A percentile compares a stretch with the other conserved stretches of the same genome.
Conservation (phyloP, 2,797 vertebrate genomes). For the Enteromius radiatus region DNA sequence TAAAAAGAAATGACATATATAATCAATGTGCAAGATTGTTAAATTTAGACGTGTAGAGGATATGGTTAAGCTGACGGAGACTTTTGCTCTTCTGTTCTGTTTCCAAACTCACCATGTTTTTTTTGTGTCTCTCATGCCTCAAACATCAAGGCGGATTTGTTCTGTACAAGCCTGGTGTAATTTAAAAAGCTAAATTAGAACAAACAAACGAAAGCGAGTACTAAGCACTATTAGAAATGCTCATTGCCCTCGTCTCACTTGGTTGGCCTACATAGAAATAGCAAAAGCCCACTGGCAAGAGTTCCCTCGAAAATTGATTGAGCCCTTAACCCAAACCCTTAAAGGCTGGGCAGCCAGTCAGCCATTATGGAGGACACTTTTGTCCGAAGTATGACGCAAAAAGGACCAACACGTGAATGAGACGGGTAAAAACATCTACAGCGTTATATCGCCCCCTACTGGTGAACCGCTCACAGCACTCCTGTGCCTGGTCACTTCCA, state of each 20-base stretch:
- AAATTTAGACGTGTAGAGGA: constrained; percentile 69
- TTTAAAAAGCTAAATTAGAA: constrained; percentile 64
- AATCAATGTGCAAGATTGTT: constrained; percentile 66
- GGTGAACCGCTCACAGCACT: background rate
- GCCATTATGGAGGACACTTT: background rate
- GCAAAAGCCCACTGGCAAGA: background rate
- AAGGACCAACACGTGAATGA: background rate
- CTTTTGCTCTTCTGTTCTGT: constrained; percentile 63
- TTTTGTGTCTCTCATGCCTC: constrained; percentile 50
- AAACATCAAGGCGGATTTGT: constrained; percentile 60
- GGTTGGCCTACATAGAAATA: constrained; percentile 51
- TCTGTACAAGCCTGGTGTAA: constrained; percentile 55
- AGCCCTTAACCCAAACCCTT: constrained; percentile 12
- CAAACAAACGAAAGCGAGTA: constrained; percentile 62
- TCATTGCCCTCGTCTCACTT: constrained; percentile 52
- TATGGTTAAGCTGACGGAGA: constrained; percentile 65
- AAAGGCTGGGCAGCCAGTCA: background rate
- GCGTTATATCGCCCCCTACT: constrained; percentile 10
- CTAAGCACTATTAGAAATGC: constrained; percentile 44
- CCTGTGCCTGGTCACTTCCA: background rate
- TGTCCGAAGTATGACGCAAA: background rate
- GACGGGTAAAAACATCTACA: background rate
- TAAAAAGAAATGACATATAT: constrained; percentile 69
- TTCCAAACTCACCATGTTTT: constrained; percentile 63
- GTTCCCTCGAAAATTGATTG: background rate